phyloP scores from a whole-genome alignment of 2,888 invertebrate genomes.

The Crocallis elinguaria region DNA sequence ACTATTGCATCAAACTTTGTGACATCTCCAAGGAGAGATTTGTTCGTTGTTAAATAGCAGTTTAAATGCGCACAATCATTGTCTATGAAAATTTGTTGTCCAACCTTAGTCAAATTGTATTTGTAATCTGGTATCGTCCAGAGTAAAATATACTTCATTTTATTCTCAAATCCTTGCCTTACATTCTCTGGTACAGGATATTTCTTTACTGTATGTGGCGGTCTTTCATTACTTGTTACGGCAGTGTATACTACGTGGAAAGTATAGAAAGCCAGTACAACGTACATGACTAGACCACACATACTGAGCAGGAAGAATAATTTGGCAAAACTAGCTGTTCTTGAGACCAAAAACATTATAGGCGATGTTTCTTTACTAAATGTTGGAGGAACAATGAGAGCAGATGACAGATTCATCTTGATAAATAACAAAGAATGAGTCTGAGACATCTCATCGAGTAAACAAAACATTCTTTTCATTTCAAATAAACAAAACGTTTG shows the following conservation, averaged over 20 bases:
- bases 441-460: conserved; percentile 46
- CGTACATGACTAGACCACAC: conserved; percentile 63
- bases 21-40: conserved; percentile 49
- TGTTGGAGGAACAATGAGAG: conserved; percentile 44
- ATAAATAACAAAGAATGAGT: conserved; percentile 43
- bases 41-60: conserved; percentile 66
- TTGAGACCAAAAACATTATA: conserved; percentile 57
- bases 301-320: conserved; percentile 68
- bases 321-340: conserved; percentile 61
- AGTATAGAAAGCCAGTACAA: conserved; percentile 62
- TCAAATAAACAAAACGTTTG: conserved; percentile 53
- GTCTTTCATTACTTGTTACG: conserved; percentile 39
- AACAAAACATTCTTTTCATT: conserved; percentile 60
- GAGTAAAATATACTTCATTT: conserved; percentile 62
- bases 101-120: conserved; percentile 42
- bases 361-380: conserved; percentile 7
- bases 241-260: conserved; percentile 58
- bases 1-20: conserved; percentile 66
- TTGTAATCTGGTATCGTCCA: conserved; percentile 49
- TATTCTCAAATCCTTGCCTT: conserved; percentile 15
- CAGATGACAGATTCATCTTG: conserved; percentile 42
- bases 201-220: not conserved
- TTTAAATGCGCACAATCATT: conserved; percentile 58
- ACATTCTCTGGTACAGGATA: conserved; percentile 15
- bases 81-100: conserved; percentile 53